Percentiles rank a stretch among this genome's conserved stretches.
These are phyloP conservation scores for Chelonus insularis DNA, from an alignment of 1,140 invertebrate species.

Conservation along the genomic window DNA sequence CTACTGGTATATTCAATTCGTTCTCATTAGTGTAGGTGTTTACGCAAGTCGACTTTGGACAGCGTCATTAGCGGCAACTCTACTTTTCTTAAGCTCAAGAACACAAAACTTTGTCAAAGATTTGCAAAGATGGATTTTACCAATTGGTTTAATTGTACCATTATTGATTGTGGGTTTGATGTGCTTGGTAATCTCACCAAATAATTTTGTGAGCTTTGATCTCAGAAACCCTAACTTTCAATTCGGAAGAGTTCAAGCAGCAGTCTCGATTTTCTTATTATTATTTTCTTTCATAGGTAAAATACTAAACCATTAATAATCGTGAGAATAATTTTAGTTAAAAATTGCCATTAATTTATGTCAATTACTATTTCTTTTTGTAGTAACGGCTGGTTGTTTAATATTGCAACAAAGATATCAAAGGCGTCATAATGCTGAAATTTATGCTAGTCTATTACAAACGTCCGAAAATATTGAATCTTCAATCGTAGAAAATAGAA, in stretches of 20 bases:
- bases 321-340: too few relatives aligned
- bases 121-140: conserved; percentile 70
- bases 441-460: conserved; percentile 50
- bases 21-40: conserved; percentile 72
- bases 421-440: conserved; percentile 48
- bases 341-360: too few relatives aligned
- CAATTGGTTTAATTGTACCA: conserved; percentile 50
- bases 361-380: too few relatives aligned
- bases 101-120: conserved; percentile 80
- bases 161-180: conserved; percentile 52
- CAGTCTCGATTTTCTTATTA: conserved; percentile 67
- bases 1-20: conserved; percentile 68
- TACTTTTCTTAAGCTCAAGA: conserved; percentile 81
- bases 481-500: conserved; percentile 47
- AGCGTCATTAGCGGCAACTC: conserved; percentile 74
- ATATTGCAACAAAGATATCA: conserved; percentile 74
- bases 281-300: conserved; percentile 71
- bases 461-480: conserved; percentile 36
- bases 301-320: too few relatives aligned
- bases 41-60: conserved; percentile 84
- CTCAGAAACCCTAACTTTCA: conserved; percentile 79
- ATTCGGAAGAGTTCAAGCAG: conserved; percentile 74
- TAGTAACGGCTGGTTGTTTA: conserved; percentile 73
- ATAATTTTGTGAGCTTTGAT: conserved; percentile 46
- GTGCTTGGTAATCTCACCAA: conserved; percentile 39